Evolutionary conservation across 1,140 invertebrate genomes (phyloP), one percentile per base, ranked within the genome.

Genomic region (Tigriopus japonicus): DNA sequence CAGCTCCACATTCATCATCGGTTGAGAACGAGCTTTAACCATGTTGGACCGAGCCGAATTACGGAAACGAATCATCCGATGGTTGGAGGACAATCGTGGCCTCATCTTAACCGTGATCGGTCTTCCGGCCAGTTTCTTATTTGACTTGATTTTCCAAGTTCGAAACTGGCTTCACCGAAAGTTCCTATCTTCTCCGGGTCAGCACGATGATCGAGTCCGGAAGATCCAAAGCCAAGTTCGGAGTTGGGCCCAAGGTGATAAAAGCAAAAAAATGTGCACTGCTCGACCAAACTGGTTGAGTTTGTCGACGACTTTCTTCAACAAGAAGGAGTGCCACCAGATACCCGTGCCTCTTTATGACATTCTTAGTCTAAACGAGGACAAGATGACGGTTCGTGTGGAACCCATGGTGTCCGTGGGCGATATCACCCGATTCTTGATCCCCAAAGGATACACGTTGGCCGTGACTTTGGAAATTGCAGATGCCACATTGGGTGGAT

Each of bases 271-370:
- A 3, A 71, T 82, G 23, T 81, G 80, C 68, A 82, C 79, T 0
- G 75, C 80, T 0, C 68, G 80, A 43, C 79, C 80, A 13, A 82
- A 81, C 68, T 82, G 81, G 81, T 70, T 79, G 17, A 80, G 78
- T 49, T 69, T 82, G 14, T 81, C 80, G 3, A 79, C 78, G 2
- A 82, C 75, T 0, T 82, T 82, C 68, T 81, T 79, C 69, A 71
- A 72, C 65, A 82, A 82, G 66, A 71, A 71, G 59, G 54, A 21
- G 12, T n/a, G 17, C 15, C 62, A 23, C 24, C 21, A 28, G n/a
- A 72, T 82, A 15, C 68, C 76, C 0, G 72, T 82, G 51, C 74
- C 79, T 14, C 68, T 83, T 2, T 80, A 74, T 62, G 70, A 76
- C 64, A 75, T 78, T 65, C 67, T 78, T 7, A 66, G 71, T 49